A percentile compares a stretch with the other conserved stretches of the same genome.
Conservation (phyloP, 2,888 invertebrate genomes). For the Sipha maydis region DNA sequence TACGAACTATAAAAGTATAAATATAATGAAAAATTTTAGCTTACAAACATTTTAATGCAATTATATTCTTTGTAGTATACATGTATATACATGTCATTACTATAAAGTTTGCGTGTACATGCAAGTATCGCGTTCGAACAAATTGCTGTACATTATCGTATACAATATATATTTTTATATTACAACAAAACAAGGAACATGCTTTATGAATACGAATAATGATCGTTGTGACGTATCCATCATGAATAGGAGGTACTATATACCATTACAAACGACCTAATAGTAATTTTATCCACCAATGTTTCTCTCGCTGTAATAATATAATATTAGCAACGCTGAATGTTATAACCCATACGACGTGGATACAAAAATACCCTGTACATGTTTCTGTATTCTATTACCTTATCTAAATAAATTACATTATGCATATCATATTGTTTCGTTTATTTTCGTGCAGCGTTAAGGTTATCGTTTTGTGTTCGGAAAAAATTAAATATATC, state of each 20-base stretch:
- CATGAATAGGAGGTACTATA: background rate
- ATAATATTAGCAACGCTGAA: conserved; percentile 9
- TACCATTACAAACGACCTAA: conserved; percentile 11
- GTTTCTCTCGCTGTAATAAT: background rate
- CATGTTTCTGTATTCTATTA: background rate
- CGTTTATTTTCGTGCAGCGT: conserved; percentile 9
- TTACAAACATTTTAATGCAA: background rate
- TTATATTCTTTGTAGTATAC: background rate
- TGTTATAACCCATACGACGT: background rate
- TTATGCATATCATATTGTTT: background rate
- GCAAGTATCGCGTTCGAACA: conserved; percentile 10
- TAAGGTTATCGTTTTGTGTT: conserved; percentile 30
- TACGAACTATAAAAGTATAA: too few species aligned
- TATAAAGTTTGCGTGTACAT: conserved; percentile 22
- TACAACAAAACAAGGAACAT: background rate
- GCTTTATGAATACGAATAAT: conserved; percentile 19
- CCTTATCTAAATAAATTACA: background rate
- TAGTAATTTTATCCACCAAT: conserved; percentile 11
- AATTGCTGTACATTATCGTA: conserved; percentile 7
- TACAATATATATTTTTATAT: background rate
- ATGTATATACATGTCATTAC: background rate
- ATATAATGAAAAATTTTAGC: background rate
- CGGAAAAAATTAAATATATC: too few species aligned
- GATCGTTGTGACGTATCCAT: conserved; percentile 6
- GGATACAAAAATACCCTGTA: conserved; percentile 3